phyloP scores from a whole-genome alignment of 1,140 invertebrate species.

The Acromyrmex echinatior region DNA sequence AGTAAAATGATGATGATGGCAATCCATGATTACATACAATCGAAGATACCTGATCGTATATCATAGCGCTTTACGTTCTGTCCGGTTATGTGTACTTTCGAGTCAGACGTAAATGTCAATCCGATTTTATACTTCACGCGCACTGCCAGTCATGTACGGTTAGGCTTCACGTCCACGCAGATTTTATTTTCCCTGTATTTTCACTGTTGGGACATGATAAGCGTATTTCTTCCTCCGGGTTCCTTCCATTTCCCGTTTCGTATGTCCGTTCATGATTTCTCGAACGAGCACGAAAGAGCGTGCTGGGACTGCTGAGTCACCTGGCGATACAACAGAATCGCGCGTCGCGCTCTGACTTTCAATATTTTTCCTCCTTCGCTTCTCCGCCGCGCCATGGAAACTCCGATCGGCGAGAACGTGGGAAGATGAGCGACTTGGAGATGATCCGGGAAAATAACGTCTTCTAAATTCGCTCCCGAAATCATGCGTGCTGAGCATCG shows the following conservation, averaged over 20 bases:
- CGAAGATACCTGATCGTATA: constrained; percentile 10
- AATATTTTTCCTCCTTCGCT: constrained; percentile 39
- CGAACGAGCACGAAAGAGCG: constrained; percentile 66
- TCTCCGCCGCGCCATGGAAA: background rate
- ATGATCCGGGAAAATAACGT: constrained; percentile 32
- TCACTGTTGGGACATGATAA: constrained; percentile 60
- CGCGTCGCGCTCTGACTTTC: constrained; percentile 64
- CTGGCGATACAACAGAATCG: constrained; percentile 71
- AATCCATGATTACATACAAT: background rate
- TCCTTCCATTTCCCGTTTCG: constrained; percentile 40
- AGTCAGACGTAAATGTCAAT: constrained; percentile 68
- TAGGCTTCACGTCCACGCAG: constrained; percentile 60
- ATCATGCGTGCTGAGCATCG: constrained; percentile 4
- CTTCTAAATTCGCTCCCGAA: constrained; percentile 34
- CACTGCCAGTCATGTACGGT: constrained; percentile 34
- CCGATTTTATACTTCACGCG: constrained; percentile 41
- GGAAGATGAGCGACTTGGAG: constrained; percentile 20
- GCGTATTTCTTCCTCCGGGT: constrained; percentile 62
- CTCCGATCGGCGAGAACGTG: background rate
- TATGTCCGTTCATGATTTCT: constrained; percentile 69
- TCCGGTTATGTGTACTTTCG: constrained; percentile 50
- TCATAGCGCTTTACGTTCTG: constrained; percentile 36
- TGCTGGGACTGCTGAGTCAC: constrained; percentile 74
- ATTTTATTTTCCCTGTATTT: constrained; percentile 69
- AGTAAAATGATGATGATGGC: constrained; percentile 7